Conservation (phyloP, 2,797 vertebrate genomes). For the Agapornis canus region DNA sequence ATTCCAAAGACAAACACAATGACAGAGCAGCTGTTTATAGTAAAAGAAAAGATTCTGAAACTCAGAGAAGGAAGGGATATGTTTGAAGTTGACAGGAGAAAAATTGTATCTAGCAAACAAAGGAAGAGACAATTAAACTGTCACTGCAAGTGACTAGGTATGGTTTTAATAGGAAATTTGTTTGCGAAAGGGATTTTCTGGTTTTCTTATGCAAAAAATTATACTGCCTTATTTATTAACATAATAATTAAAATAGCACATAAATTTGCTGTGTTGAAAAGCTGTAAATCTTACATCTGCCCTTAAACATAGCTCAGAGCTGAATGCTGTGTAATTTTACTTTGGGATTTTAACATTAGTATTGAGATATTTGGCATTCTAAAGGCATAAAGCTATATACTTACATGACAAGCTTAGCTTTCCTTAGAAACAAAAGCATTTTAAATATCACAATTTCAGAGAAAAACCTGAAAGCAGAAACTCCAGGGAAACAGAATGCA, state of each 20-base stretch:
- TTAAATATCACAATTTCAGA: background rate
- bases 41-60: background rate
- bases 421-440: constrained; percentile 13
- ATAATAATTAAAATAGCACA: background rate
- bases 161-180: background rate
- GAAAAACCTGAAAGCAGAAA: constrained; percentile 2
- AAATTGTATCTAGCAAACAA: background rate
- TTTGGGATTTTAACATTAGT: background rate
- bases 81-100: background rate
- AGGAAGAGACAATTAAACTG: background rate
- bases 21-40: background rate
- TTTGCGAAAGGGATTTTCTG: background rate
- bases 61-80: background rate
- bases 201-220: background rate
- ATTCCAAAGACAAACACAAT: background rate
- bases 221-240: background rate
- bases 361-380: background rate
- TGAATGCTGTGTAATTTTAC: background rate
- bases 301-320: background rate
- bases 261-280: background rate
- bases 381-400: background rate
- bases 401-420: background rate
- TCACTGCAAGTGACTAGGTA: background rate
- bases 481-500: background rate
- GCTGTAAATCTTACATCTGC: background rate